These are phyloP conservation scores for Pteropus rufus DNA, from an alignment of 2,797 vertebrate genomes.

Conservation along the genomic window DNA sequence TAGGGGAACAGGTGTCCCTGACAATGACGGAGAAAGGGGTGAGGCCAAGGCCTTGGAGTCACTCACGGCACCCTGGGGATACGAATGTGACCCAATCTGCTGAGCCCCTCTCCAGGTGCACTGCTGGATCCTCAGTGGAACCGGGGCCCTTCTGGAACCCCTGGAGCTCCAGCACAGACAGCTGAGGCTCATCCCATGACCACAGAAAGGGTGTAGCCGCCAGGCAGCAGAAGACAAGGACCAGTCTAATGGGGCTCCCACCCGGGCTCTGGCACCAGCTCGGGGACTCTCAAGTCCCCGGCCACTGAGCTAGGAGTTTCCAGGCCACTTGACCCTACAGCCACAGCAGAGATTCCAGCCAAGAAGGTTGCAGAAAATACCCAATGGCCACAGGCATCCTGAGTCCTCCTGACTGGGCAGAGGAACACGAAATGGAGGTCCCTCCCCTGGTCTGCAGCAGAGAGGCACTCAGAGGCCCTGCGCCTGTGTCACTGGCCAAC, in stretches of 20 bases:
- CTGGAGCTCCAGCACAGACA: not conserved
- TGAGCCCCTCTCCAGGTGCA: not conserved
- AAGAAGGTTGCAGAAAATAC: not conserved
- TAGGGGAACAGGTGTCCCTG: not conserved
- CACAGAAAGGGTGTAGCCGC: not conserved
- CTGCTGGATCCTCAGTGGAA: not conserved
- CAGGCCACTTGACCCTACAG: too few species aligned
- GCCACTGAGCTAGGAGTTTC: not conserved
- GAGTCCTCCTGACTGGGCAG: not conserved
- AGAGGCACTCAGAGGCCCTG: too few species aligned
- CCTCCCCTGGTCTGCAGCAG: not conserved
- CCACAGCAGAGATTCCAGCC: not conserved
- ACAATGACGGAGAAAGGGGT: not conserved
- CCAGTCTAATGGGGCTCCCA: not conserved
- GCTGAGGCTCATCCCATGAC: not conserved
- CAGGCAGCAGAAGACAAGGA: not conserved
- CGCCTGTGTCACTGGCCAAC: fast-evolving
- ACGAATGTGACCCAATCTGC: fast-evolving
- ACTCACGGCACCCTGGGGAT: not conserved
- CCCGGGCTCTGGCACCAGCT: not conserved
- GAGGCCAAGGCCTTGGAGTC: not conserved
- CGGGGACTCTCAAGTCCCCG: not conserved
- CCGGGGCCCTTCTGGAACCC: too few species aligned
- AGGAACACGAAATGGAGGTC: not conserved
- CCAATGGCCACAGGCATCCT: not conserved